These are phyloP conservation scores for Cotesia typhae DNA, from an alignment of 1,140 invertebrate genomes.

Conservation along the genomic window DNA sequence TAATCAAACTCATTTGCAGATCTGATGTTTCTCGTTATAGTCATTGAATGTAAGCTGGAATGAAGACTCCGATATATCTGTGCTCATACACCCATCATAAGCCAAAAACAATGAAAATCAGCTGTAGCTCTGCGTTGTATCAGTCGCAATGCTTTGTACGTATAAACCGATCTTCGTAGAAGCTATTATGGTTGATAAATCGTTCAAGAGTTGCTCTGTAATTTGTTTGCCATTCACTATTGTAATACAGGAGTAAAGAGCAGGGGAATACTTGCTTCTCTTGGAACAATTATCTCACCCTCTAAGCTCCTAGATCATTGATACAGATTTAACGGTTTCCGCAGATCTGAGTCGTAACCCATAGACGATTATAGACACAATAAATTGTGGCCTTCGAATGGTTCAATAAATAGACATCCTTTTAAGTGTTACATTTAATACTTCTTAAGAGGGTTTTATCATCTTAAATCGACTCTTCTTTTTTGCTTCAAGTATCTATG, in stretches of 20 bases:
- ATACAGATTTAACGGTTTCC: constrained; percentile 25
- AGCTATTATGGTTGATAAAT: neutral
- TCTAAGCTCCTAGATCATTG: neutral
- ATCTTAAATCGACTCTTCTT: no score
- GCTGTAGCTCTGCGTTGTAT: neutral
- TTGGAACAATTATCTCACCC: constrained; percentile 38
- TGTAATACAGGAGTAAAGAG: neutral
- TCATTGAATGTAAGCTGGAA: constrained; percentile 36
- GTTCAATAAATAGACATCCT: neutral
- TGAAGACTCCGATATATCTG: constrained; percentile 38
- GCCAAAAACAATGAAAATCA: constrained; percentile 40
- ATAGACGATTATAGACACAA: constrained; percentile 20
- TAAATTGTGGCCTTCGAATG: neutral
- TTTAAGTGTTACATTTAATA: no score
- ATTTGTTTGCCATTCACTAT: constrained; percentile 8
- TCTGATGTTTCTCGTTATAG: constrained; percentile 15
- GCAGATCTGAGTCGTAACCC: constrained; percentile 16
- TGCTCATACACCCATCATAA: constrained; percentile 39
- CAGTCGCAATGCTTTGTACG: no score
- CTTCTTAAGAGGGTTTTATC: no score
- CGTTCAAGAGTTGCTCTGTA: constrained; percentile 13
- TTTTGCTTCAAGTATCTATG: no score
- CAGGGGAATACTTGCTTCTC: neutral
- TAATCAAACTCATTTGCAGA: constrained; percentile 39
- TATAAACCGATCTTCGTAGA: constrained; percentile 13